These are phyloP conservation scores for Lutraria rhynchaena DNA, from an alignment of 1,140 invertebrate species.

Conservation along the genomic window DNA sequence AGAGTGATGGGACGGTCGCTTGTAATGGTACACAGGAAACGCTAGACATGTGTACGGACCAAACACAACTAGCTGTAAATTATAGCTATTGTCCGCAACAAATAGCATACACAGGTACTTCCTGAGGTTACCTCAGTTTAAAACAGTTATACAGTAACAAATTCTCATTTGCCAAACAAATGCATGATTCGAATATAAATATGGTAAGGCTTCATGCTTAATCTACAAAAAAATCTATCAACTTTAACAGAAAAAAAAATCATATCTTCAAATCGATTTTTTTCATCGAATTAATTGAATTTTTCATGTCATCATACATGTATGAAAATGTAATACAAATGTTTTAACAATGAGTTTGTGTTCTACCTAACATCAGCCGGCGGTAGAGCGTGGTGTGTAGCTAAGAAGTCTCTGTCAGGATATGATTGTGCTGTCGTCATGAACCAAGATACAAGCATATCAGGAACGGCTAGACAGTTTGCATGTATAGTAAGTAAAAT, in stretches of 20 bases:
- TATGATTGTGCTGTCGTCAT: slow-evolving; percentile 44
- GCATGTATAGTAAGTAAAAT: slow-evolving; percentile 28
- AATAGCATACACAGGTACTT: slow-evolving; percentile 44
- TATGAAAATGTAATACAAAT: too few species aligned
- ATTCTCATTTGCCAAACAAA: too few species aligned
- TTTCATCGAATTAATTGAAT: too few species aligned
- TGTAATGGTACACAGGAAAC: slow-evolving; percentile 26
- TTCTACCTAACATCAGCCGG: too few species aligned
- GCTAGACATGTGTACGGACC: slow-evolving; percentile 37
- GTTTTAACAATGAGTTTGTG: too few species aligned
- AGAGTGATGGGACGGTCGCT: neutral
- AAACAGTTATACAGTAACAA: too few species aligned
- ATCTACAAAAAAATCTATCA: too few species aligned
- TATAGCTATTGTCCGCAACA: slow-evolving; percentile 14
- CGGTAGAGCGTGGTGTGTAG: slow-evolving; percentile 24
- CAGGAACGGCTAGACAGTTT: slow-evolving; percentile 34
- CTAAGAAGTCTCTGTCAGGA: neutral
- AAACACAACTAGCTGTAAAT: slow-evolving; percentile 11
- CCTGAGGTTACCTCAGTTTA: neutral
- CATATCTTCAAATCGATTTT: too few species aligned
- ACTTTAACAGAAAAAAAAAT: too few species aligned
- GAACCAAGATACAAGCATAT: slow-evolving; percentile 17
- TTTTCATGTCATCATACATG: too few species aligned
- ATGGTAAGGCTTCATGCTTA: too few species aligned
- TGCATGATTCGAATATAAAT: too few species aligned